Conservation (phyloP, 1,140 invertebrate species). For the Xylocopa sonorina region DNA sequence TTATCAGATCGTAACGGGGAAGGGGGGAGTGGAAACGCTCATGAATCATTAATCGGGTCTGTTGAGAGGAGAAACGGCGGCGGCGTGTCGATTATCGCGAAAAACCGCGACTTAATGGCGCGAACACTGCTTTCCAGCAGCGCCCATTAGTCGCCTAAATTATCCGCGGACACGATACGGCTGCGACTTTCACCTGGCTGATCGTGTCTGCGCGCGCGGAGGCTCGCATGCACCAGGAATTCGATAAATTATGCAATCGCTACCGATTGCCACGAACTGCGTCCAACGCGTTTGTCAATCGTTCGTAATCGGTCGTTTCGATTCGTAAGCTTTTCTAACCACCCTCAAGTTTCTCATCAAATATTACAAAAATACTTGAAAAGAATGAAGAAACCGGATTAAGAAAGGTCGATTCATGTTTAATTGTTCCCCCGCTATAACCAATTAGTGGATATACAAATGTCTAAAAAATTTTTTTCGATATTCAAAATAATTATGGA, state of each 20-base stretch:
- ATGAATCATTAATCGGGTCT: constrained; percentile 26
- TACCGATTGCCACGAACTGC: not conserved
- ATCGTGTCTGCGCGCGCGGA: not conserved
- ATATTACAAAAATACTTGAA: too few species aligned
- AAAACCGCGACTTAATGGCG: constrained; percentile 17
- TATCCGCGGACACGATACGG: constrained; percentile 14
- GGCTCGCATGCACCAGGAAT: not conserved
- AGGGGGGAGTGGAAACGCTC: not conserved
- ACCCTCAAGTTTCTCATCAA: too few species aligned
- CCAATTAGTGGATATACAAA: too few species aligned
- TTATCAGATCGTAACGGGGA: not conserved
- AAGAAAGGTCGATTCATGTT: too few species aligned
- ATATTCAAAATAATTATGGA: too few species aligned
- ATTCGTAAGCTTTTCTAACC: too few species aligned
- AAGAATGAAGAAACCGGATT: too few species aligned
- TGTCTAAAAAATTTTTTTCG: too few species aligned
- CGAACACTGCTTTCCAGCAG: constrained; percentile 15
- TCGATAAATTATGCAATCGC: constrained; percentile 26
- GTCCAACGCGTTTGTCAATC: too few species aligned
- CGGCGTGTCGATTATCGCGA: constrained; percentile 17
- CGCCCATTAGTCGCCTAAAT: constrained; percentile 24
- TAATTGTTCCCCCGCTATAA: too few species aligned
- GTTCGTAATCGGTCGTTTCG: too few species aligned
- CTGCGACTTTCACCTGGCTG: constrained; percentile 32
- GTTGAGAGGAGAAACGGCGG: constrained; percentile 14